A percentile compares a stretch with the other conserved stretches of the same genome.
These are phyloP conservation scores for Aotus griseimembra DNA, from an alignment of 2,797 vertebrate genomes.

Conservation along the genomic window DNA sequence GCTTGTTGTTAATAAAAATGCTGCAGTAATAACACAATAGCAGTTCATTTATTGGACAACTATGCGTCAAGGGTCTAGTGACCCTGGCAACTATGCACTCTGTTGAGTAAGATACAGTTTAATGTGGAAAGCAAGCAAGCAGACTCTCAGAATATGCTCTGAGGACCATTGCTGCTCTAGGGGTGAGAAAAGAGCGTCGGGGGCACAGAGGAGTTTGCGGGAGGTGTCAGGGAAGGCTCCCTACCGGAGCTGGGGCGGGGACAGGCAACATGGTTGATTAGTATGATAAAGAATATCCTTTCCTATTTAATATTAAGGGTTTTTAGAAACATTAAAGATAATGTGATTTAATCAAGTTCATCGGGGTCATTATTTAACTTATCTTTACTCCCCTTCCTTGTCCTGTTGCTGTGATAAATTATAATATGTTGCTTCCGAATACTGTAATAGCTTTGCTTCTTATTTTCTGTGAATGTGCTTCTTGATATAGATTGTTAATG, in stretches of 20 bases:
- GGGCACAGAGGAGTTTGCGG: not conserved
- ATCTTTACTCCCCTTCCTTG: not conserved
- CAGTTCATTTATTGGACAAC: not conserved
- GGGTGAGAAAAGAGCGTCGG: not conserved
- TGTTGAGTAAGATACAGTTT: not conserved
- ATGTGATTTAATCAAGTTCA: not conserved
- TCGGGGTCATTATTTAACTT: slow-evolving; percentile 2
- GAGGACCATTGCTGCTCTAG: too few relatives aligned
- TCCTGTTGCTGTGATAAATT: not conserved
- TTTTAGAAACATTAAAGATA: not conserved
- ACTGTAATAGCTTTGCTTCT: not conserved
- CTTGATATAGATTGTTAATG: not conserved
- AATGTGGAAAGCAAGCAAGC: not conserved
- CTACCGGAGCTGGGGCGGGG: not conserved
- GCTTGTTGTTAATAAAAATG: not conserved
- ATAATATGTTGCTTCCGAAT: not conserved
- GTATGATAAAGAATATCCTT: not conserved
- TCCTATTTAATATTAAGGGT: not conserved
- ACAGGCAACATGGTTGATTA: not conserved
- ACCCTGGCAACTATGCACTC: rapidly evolving
- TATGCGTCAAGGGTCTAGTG: not conserved
- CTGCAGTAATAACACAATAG: not conserved
- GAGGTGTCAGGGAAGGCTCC: not conserved
- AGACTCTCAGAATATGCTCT: not conserved
- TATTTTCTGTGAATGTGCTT: not conserved